Conservation (phyloP, 2,113 vertebrate genomes). For the Clarias macrocephalus region DNA sequence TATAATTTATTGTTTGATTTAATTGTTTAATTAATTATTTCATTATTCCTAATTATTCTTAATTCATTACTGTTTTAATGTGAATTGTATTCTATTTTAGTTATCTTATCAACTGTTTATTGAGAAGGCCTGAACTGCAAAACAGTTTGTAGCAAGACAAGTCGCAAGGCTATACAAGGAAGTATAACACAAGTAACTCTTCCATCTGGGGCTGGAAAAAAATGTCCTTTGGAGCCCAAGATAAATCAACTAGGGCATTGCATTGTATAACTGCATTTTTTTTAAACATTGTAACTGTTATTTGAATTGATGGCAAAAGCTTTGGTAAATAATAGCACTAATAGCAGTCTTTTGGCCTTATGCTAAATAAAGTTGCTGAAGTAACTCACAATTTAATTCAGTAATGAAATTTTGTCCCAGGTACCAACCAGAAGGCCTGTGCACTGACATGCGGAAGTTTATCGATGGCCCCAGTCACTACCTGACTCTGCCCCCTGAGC, state of each 20-base stretch:
- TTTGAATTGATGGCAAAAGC: not conserved
- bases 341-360: not conserved
- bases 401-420: constrained; percentile 55
- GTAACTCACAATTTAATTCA: not conserved
- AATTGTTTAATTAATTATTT: too few species aligned
- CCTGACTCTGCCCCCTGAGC: constrained; percentile 76
- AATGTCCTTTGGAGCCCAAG: not conserved
- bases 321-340: not conserved
- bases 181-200: not conserved
- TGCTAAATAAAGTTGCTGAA: constrained; percentile 2
- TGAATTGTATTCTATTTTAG: not conserved
- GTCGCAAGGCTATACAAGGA: not conserved
- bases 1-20: too few species aligned
- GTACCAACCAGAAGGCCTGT: constrained; percentile 75
- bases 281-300: not conserved
- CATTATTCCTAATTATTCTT: not conserved
- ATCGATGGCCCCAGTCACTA: constrained; percentile 77
- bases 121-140: not conserved
- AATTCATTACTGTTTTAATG: not conserved
- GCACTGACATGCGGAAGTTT: constrained; percentile 76
- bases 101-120: not conserved
- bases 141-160: not conserved
- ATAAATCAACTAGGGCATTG: not conserved
- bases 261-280: not conserved
- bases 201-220: not conserved